Evolutionary conservation across 2,113 vertebrate genomes (phyloP).

Genomic region (Dicrurus megarhynchus): DNA sequence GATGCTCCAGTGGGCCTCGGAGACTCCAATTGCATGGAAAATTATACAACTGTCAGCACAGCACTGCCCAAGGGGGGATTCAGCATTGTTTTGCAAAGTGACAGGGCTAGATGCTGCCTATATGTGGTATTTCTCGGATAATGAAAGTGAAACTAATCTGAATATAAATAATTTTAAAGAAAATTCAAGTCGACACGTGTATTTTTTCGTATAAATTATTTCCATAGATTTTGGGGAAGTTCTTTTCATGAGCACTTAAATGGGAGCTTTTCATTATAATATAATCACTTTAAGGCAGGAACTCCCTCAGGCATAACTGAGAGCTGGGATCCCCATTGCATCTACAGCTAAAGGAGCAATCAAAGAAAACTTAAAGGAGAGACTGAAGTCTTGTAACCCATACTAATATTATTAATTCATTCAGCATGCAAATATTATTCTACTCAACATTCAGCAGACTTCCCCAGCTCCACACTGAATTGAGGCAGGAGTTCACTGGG

Average conservation of each 20-base stretch:
- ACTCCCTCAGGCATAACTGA: not conserved
- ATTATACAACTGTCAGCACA: not conserved
- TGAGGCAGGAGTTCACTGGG: not conserved
- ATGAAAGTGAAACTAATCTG: not conserved
- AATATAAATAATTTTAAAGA: not conserved
- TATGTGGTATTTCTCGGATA: not conserved
- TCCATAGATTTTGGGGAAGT: not conserved
- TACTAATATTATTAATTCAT: not conserved
- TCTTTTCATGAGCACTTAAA: not conserved
- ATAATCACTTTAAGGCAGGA: not conserved
- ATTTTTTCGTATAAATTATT: not conserved
- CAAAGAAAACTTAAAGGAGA: not conserved
- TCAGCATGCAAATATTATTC: not conserved
- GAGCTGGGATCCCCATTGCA: not conserved
- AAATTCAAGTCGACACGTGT: not conserved
- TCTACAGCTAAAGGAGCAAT: not conserved
- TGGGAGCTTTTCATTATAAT: not conserved
- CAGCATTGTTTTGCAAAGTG: not conserved
- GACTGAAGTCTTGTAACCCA: not conserved
- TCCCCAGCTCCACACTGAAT: not conserved
- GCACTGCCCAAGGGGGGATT: not conserved
- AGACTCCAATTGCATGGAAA: not conserved
- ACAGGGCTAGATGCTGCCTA: not conserved
- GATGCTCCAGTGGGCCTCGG: not conserved
- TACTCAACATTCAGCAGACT: not conserved